These are phyloP conservation scores for Dinomys branickii DNA, from an alignment of 2,113 vertebrate genomes.

Conservation along the genomic window DNA sequence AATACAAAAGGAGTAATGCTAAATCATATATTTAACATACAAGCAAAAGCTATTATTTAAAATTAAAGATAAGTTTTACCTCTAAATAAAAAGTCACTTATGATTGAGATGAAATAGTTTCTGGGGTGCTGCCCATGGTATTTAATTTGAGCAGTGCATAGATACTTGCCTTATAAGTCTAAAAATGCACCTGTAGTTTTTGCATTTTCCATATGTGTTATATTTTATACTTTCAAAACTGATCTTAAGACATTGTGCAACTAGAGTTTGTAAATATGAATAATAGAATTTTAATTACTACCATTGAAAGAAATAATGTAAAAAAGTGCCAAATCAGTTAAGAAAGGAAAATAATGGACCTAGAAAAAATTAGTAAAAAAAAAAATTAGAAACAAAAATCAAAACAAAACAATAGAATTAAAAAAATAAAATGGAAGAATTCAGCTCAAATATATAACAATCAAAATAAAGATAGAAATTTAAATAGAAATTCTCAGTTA, in stretches of 20 bases:
- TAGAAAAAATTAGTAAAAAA: background rate
- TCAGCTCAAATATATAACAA: background rate
- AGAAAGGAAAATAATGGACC: background rate
- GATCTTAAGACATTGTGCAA: background rate
- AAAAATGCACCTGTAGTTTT: background rate
- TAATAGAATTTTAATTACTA: background rate
- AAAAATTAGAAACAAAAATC: background rate
- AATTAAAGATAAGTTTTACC: background rate
- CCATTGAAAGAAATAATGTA: background rate
- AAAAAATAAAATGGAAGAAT: background rate
- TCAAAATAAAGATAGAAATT: background rate
- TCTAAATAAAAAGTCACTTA: conserved; percentile 14
- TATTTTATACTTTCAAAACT: background rate
- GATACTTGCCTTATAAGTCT: background rate
- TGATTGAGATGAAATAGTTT: background rate
- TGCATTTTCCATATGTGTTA: background rate
- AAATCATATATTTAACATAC: background rate
- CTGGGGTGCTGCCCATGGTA: background rate
- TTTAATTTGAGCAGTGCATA: background rate
- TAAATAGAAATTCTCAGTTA: background rate
- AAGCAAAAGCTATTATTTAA: background rate
- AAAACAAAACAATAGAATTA: background rate
- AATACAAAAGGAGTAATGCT: background rate
- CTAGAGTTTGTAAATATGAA: background rate
- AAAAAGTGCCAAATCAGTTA: background rate